Evolutionary conservation across 2,113 vertebrate genomes (phyloP).

Genomic region (Myanophis thanlyinensis): DNA sequence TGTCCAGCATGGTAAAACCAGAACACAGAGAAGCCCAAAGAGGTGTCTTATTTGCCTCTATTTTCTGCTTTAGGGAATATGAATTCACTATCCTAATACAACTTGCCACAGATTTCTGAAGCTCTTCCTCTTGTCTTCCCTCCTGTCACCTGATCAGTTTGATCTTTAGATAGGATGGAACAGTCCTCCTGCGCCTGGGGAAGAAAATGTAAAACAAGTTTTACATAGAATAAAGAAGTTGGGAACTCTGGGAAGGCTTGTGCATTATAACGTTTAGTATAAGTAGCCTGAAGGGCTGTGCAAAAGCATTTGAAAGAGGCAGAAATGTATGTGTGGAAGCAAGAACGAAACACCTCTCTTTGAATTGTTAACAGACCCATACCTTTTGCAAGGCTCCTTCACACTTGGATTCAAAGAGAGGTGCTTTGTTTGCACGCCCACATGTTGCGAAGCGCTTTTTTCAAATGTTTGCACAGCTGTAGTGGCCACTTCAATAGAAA

Average conservation of each 20-base stretch:
- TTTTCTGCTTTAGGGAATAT: background rate
- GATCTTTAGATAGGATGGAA: constrained; percentile 11
- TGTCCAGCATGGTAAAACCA: background rate
- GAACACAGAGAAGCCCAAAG: background rate
- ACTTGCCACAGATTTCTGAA: constrained; percentile 6
- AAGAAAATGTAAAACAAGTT: background rate
- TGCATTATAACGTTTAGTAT: background rate
- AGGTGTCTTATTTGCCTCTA: background rate
- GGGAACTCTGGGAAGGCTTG: background rate
- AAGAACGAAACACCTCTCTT: background rate
- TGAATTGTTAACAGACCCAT: background rate
- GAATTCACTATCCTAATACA: background rate
- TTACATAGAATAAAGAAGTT: background rate
- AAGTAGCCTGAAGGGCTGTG: background rate
- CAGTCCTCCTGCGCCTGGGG: background rate
- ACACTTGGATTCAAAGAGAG: background rate
- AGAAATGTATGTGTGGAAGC: background rate
- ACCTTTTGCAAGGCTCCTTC: background rate
- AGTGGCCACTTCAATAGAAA: background rate
- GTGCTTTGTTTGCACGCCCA: background rate
- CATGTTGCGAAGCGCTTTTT: background rate
- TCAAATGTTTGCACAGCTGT: background rate
- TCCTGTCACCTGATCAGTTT: background rate
- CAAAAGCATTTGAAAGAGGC: background rate
- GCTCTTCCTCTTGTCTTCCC: background rate